phyloP scores from a whole-genome alignment of 2,113 vertebrate species.

The Gallinago paraguaiae region DNA sequence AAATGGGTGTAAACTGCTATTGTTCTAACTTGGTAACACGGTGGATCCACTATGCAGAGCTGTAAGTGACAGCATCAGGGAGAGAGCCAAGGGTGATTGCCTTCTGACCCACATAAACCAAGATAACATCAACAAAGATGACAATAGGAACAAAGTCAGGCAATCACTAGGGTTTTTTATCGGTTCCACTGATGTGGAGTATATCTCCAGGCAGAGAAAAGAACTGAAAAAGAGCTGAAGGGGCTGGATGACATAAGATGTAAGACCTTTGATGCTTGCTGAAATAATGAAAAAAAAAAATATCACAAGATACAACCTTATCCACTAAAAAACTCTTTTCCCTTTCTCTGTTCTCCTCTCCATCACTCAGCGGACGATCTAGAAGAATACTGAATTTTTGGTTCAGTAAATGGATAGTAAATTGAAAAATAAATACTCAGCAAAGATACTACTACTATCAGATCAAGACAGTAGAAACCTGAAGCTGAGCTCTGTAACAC shows the following conservation, averaged over 20 bases:
- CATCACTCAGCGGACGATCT: neutral
- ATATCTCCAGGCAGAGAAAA: neutral
- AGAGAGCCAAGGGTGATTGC: neutral
- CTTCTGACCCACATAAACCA: conserved; percentile 14
- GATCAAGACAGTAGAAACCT: neutral
- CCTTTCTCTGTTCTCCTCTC: neutral
- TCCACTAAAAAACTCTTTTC: neutral
- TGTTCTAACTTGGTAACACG: neutral
- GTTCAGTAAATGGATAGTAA: neutral
- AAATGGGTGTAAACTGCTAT: conserved; percentile 17
- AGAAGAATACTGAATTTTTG: neutral
- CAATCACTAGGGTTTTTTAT: neutral
- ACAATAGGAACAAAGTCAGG: neutral
- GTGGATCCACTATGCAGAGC: neutral
- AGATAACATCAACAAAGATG: conserved; percentile 23
- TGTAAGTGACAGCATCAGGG: neutral
- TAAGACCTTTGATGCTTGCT: neutral
- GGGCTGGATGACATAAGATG: neutral
- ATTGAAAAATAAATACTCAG: neutral
- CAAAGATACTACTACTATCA: neutral
- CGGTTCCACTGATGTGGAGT: neutral
- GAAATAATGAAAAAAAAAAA: neutral
- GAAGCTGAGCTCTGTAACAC: neutral
- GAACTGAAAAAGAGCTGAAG: neutral
- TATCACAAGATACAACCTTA: neutral